phyloP scores from a whole-genome alignment of 1,140 invertebrate genomes.

The Tyrophagus putrescentiae region DNA sequence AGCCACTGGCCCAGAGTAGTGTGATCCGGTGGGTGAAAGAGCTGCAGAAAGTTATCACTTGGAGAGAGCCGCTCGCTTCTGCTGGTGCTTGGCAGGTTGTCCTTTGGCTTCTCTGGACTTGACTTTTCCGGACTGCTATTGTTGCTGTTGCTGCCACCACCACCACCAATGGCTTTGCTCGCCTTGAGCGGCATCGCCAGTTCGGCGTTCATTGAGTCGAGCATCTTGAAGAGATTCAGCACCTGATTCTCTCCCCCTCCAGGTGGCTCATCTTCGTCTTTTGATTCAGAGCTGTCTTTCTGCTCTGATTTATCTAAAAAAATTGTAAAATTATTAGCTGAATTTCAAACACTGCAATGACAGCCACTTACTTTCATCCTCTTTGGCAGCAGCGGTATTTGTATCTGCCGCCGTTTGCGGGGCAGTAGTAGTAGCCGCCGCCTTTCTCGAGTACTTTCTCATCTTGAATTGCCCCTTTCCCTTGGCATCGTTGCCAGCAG shows the following conservation, averaged over 20 bases:
- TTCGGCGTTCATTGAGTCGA: slow-evolving; percentile 19
- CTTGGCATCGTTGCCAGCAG: not conserved
- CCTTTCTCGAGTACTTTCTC: slow-evolving; percentile 10
- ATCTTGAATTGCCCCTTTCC: slow-evolving; percentile 17
- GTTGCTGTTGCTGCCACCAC: too few relatives aligned
- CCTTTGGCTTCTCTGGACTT: too few relatives aligned
- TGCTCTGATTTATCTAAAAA: too few relatives aligned
- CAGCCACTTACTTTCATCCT: not conserved
- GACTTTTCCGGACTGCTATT: too few relatives aligned
- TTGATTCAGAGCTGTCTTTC: not conserved
- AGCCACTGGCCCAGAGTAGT: slow-evolving; percentile 23
- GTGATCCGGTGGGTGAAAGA: slow-evolving; percentile 20
- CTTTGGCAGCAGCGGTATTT: not conserved
- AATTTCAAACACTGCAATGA: not conserved
- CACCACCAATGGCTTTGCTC: too few relatives aligned
- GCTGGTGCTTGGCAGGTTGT: too few relatives aligned
- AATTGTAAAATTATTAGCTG: not conserved
- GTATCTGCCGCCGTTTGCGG: not conserved
- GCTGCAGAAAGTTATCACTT: not conserved
- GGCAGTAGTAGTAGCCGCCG: not conserved
- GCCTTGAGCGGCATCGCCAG: not conserved
- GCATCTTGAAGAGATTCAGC: slow-evolving; percentile 18
- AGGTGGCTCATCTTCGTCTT: slow-evolving; percentile 5
- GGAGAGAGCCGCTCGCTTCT: not conserved
- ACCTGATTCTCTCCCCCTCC: slow-evolving; percentile 18